Conservation (phyloP, 2,113 vertebrate genomes). For the Gymnarchus niloticus region DNA sequence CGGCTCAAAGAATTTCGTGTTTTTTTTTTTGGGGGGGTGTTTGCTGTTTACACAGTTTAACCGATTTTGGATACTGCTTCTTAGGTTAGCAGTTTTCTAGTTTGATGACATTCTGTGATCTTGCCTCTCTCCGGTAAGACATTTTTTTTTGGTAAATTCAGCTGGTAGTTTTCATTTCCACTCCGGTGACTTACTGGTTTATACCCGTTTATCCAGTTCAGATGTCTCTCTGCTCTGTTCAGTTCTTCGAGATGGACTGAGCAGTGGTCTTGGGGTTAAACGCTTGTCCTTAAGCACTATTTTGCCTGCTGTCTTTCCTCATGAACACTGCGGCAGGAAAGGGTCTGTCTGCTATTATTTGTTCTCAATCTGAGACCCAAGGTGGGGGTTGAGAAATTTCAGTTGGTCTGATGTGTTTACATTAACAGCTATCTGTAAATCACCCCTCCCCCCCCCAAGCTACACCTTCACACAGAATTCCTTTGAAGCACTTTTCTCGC, state of each 20-base stretch:
- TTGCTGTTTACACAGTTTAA: too few relatives aligned
- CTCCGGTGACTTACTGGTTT: neutral
- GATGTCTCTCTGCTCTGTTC: neutral
- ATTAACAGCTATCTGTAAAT: neutral
- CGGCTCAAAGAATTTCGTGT: too few relatives aligned
- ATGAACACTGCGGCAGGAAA: neutral
- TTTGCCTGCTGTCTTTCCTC: neutral
- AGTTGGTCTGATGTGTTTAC: neutral
- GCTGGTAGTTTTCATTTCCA: neutral
- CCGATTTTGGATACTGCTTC: neutral
- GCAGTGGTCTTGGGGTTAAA: neutral
- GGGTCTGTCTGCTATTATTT: neutral
- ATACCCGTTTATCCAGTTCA: neutral
- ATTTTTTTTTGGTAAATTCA: too few relatives aligned
- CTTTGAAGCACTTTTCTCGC: too few relatives aligned
- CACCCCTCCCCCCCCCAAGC: neutral
- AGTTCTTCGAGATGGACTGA: neutral
- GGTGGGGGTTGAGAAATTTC: neutral
- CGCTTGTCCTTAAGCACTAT: too few relatives aligned
- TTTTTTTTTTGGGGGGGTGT: too few relatives aligned
- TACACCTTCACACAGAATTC: neutral
- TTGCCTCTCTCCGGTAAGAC: neutral
- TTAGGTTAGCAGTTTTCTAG: neutral
- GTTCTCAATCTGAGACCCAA: neutral
- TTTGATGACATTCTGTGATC: neutral